Evolutionary conservation across 2,888 invertebrate genomes (phyloP), one percentile per base, ranked within the genome.

Genomic region (Odontocerum albicorne): DNA sequence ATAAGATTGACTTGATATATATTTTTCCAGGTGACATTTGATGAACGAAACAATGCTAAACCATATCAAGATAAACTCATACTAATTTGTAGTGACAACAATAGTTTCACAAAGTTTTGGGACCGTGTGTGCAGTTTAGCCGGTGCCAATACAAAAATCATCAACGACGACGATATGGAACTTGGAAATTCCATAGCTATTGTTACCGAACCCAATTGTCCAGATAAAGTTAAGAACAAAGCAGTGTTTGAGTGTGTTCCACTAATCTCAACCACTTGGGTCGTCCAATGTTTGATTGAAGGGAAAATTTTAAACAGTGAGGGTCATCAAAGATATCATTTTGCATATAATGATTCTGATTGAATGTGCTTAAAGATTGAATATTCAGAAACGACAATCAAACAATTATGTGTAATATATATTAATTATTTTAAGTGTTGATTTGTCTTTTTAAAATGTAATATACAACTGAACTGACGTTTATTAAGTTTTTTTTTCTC

Each of bases 201-300:
- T 7, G 75, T 88, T n/a, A 80, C 85, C 0, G 86, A 87, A 58
- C 73, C 70, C 63, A 80, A 80, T 46, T 86, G 86, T 61, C 81
- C 85, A 0, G 73, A 78, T 51, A 80, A 79, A 64, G 68, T 77
- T n/a, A 63, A 73, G 17, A 66, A 72, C 12, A 71, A 71, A 54
- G 85, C 85, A 0, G 73, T 75, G 49, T 72, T 78, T 46, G 79
- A 82, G 64, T 76, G 74, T 51, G 74, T 84, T n/a, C 85, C 87
- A 0, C 64, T 88, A 0, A 84, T 88, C 0, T 84, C 86, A 0
- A 82, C 85, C 0, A 80, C 80, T 1, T 89, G 88, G 88, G 73
- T 88, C 1, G 77, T 84, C 3, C 87, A 88, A 64, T 83, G 83
- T 62, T 71, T 88, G 32, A 82, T 88, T 56, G 81, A 83, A 63